Evolutionary conservation across 1,140 invertebrate species (phyloP).

Genomic region (Amphibalanus amphitrite): DNA sequence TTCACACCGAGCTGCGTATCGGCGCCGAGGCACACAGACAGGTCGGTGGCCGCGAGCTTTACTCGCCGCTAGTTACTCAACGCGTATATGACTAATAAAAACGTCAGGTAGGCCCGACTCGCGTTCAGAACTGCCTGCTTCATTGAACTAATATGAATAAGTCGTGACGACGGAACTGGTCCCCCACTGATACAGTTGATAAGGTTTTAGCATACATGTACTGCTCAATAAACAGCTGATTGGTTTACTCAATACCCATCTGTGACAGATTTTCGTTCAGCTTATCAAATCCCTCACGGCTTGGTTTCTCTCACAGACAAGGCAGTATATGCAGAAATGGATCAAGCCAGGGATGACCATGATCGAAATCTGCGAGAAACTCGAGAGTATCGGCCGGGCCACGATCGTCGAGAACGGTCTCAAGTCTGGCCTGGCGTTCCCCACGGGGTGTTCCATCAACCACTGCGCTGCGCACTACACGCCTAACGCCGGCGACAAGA

Average conservation of each 20-base stretch:
- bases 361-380: slow-evolving; percentile 95
- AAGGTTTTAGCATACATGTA: no score
- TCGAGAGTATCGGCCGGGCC: slow-evolving; percentile 77
- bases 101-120: no score
- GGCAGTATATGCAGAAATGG: slow-evolving; percentile 72
- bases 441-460: slow-evolving; percentile 95
- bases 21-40: slow-evolving; percentile 96
- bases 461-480: slow-evolving; percentile 99
- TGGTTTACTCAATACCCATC: no score
- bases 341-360: slow-evolving; percentile 98
- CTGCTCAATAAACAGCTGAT: no score
- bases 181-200: slow-evolving; percentile 2
- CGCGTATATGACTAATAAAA: no score
- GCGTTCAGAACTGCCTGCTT: no score
- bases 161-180: background rate
- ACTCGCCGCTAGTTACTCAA: no score
- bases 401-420: slow-evolving; percentile 90
- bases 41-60: no score
- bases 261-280: no score
- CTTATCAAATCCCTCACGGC: no score
- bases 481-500: slow-evolving; percentile 92
- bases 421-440: slow-evolving; percentile 92
- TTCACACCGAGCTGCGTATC: slow-evolving; percentile 84
- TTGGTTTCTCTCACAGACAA: slow-evolving; percentile 54
- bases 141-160: slow-evolving; percentile 5